These are phyloP conservation scores for Aratinga solstitialis DNA, from an alignment of 2,797 vertebrate genomes.

Conservation along the genomic window DNA sequence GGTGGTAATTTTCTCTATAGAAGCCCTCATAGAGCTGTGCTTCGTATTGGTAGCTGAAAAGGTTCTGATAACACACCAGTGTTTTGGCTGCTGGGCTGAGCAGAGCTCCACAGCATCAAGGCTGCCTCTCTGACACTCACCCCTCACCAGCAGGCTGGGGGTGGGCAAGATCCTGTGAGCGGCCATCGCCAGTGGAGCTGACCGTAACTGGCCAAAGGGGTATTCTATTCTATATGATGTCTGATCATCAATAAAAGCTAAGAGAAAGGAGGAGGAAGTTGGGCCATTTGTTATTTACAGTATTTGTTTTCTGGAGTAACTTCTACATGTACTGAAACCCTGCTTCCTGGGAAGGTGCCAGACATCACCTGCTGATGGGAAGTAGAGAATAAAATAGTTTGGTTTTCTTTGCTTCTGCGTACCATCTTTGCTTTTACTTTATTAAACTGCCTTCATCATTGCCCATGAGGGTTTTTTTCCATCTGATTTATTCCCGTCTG, in stretches of 20 bases:
- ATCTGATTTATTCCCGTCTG: not conserved
- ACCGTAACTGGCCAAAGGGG: not conserved
- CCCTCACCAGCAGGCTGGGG: not conserved
- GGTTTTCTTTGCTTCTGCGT: not conserved
- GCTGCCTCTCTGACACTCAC: not conserved
- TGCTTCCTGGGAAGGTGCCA: not conserved
- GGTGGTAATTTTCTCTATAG: not conserved
- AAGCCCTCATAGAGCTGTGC: not conserved
- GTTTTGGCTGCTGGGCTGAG: not conserved
- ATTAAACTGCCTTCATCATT: not conserved
- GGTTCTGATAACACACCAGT: not conserved
- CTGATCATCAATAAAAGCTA: not conserved
- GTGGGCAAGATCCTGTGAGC: not conserved
- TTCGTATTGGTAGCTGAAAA: not conserved
- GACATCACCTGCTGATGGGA: not conserved
- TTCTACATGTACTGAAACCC: not conserved
- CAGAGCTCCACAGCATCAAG: not conserved
- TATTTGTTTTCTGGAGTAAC: not conserved
- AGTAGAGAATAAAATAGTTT: not conserved
- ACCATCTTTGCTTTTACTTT: not conserved
- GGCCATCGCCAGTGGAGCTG: not conserved
- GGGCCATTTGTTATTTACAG: not conserved
- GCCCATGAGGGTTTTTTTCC: not conserved
- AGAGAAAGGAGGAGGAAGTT: not conserved
- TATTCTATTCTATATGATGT: not conserved